Base-by-base conservation (phyloP, 2,888 invertebrate genomes). In the Lasiommata megera region DNA sequence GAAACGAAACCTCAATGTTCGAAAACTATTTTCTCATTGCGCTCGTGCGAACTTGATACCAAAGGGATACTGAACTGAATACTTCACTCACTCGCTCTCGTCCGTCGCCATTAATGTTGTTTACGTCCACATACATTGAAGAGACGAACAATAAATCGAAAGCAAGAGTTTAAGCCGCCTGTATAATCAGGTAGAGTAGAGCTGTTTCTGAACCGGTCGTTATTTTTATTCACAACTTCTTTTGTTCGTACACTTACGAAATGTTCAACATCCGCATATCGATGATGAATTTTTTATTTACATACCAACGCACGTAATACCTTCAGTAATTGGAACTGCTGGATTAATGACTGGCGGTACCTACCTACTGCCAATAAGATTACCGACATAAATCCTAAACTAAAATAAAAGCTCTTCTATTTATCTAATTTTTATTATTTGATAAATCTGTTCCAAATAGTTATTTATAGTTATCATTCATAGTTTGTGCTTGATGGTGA, bases 111-210 rank as follows among this genome's bases (percentile, higher is more conserved):
- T 56, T 50, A 56, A 43, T 8, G 56, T 28, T 28, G 23, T 43
- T 56, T 36, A 36, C 28, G 14, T 36, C 43, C 36, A 56, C 46
- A 41, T 14, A 16, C 43, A 56, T 50, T 50, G 56, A 56, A 23
- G 50, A 12, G 17, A n/a, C 7, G 17, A 17, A 43, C 50, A 34
- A 56, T 56, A 56, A 56, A 56, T 56, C 43, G 43, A 36, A 43
- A 56, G 43, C 36, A 36, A 55, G 18, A 28, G 38, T 36, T 50
- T 23, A 50, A 37, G 23, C 12, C 14, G 36, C 12, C 14, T 11
- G 1, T 38, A 16, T 28, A 9, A 38, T 28, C 3, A 38, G 14
- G 12, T 38, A 38, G 50, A 51, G 50, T 38, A 12, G 6, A 28
- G 23, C 12, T 38, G 9, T 23, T 51, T 28, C 50, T 38, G 50